These are phyloP conservation scores for Pinctada fucata DNA, from an alignment of 2,888 invertebrate species.

Conservation along the genomic window DNA sequence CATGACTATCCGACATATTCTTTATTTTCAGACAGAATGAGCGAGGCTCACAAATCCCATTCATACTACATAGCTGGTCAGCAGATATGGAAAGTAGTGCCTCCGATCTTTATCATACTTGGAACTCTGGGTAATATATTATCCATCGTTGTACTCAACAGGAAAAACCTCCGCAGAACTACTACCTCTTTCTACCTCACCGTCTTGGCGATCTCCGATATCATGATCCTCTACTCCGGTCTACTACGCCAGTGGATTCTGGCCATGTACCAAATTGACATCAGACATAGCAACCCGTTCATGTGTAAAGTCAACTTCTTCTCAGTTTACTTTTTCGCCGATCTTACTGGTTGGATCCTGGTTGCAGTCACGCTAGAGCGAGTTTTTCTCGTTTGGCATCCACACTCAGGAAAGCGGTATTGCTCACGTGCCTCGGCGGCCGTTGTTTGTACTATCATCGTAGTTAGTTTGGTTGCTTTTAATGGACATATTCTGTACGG, in stretches of 20 bases:
- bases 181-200: slow-evolving; percentile 63
- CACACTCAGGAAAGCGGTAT: slow-evolving; percentile 53
- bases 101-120: slow-evolving; percentile 63
- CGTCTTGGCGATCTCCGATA: slow-evolving; percentile 59
- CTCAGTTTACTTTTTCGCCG: slow-evolving; percentile 61
- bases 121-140: slow-evolving; percentile 67
- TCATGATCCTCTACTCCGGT: slow-evolving; percentile 62
- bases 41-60: not conserved
- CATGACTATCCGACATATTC: too few relatives aligned
- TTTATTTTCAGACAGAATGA: not conserved
- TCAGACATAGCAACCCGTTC: slow-evolving; percentile 46
- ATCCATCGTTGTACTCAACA: slow-evolving; percentile 57
- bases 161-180: slow-evolving; percentile 54
- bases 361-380: slow-evolving; percentile 68
- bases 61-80: slow-evolving; percentile 22
- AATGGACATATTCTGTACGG: slow-evolving; percentile 63
- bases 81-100: slow-evolving; percentile 52
- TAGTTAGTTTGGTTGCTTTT: slow-evolving; percentile 44
- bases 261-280: slow-evolving; percentile 48
- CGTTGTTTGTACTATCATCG: slow-evolving; percentile 41
- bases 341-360: slow-evolving; percentile 69
- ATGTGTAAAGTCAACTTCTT: slow-evolving; percentile 61
- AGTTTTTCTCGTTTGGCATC: slow-evolving; percentile 62
- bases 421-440: slow-evolving; percentile 53
- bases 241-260: slow-evolving; percentile 61